These are phyloP conservation scores for Drosophila sp. DNA, from an alignment of 1,140 invertebrate genomes.

Conservation along the genomic window DNA sequence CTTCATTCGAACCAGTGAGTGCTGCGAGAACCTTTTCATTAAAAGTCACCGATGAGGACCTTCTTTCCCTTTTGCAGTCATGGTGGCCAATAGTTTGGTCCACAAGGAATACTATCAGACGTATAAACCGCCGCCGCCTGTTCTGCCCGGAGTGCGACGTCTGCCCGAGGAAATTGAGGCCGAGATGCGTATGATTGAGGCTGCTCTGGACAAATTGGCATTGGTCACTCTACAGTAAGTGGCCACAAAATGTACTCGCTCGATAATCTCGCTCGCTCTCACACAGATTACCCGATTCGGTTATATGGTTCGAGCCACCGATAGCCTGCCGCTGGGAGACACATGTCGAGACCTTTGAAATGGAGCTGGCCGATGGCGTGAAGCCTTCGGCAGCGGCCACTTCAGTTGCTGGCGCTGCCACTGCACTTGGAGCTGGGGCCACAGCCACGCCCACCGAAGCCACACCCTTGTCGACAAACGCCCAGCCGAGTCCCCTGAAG, in stretches of 20 bases:
- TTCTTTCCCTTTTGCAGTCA: slow-evolving; percentile 84
- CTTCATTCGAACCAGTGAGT: slow-evolving; percentile 75
- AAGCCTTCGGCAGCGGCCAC: slow-evolving; percentile 36
- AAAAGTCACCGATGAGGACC: too few species aligned
- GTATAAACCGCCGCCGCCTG: slow-evolving; percentile 88
- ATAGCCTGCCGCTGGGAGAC: slow-evolving; percentile 90
- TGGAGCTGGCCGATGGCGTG: slow-evolving; percentile 65
- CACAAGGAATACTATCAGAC: slow-evolving; percentile 88
- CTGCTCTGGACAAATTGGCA: slow-evolving; percentile 89
- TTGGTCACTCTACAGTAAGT: slow-evolving; percentile 88
- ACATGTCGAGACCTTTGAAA: slow-evolving; percentile 67
- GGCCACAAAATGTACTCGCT: too few species aligned
- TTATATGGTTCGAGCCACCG: slow-evolving; percentile 93
- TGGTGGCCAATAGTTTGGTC: slow-evolving; percentile 87
- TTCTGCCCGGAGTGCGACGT: slow-evolving; percentile 86
- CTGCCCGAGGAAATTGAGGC: slow-evolving; percentile 92
- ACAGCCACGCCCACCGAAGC: slow-evolving; percentile 68
- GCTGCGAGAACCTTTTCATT: not conserved
- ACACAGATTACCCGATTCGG: slow-evolving; percentile 86
- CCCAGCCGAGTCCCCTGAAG: slow-evolving; percentile 75
- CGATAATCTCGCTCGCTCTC: too few species aligned
- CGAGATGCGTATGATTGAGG: slow-evolving; percentile 89
- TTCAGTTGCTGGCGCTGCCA: not conserved
- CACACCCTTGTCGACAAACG: slow-evolving; percentile 68
- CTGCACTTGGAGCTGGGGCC: slow-evolving; percentile 28